These are phyloP conservation scores for Drosophila barbarae DNA, from an alignment of 2,888 invertebrate genomes.

Conservation along the genomic window DNA sequence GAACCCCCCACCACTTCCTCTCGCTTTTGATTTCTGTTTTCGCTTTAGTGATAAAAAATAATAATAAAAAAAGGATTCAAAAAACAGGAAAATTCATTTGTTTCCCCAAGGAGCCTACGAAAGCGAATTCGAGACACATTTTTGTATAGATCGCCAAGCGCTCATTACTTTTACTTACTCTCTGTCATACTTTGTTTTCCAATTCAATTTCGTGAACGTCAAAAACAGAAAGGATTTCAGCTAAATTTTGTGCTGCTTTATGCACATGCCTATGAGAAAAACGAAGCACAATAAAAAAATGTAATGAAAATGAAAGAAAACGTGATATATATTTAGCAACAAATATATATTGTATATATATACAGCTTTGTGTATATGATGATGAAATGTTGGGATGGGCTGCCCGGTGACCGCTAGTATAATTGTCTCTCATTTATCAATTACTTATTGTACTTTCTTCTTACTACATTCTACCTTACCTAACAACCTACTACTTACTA, in stretches of 20 bases:
- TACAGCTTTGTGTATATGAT: conserved; percentile 73
- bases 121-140: conserved; percentile 50
- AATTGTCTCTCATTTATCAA: conserved; percentile 76
- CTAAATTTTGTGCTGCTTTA: conserved; percentile 50
- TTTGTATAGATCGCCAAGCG: conserved; percentile 53
- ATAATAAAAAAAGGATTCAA: conserved; percentile 22
- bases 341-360: conserved; percentile 62
- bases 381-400: conserved; percentile 80
- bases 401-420: conserved; percentile 81
- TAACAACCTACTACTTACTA: conserved; percentile 52
- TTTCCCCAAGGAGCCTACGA: conserved; percentile 37
- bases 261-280: conserved; percentile 41
- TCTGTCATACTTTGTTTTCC: conserved; percentile 61
- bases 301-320: conserved; percentile 51
- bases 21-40: conserved; percentile 44
- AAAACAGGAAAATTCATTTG: conserved; percentile 36
- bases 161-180: conserved; percentile 60
- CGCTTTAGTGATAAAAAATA: conserved; percentile 26
- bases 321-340: conserved; percentile 59
- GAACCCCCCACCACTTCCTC: conserved; percentile 2
- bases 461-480: conserved; percentile 67
- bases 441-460: conserved; percentile 75
- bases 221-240: conserved; percentile 53
- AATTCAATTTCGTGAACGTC: conserved; percentile 54
- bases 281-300: conserved; percentile 34